A percentile compares a stretch with the other conserved stretches of the same genome.
phyloP scores from a whole-genome alignment of 2,888 invertebrate species.

The Cactoblastis cactorum region DNA sequence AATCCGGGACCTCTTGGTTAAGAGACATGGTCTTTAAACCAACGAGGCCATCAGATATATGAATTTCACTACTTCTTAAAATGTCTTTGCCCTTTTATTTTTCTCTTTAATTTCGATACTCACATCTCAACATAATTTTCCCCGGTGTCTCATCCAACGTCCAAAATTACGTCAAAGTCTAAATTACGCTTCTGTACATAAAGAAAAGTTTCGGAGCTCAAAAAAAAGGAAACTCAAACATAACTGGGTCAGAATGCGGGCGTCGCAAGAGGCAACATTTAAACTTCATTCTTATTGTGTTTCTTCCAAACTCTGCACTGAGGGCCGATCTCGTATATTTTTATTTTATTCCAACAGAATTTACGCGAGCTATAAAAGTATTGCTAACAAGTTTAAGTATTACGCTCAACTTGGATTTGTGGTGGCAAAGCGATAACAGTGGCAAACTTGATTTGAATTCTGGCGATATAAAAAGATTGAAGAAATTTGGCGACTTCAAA shows the following conservation, averaged over 20 bases:
- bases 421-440: neutral
- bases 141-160: neutral
- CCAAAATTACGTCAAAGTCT: neutral
- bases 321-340: slow-evolving; percentile 16
- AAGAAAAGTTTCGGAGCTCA: slow-evolving; percentile 16
- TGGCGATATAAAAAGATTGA: neutral
- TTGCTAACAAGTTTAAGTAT: slow-evolving; percentile 1
- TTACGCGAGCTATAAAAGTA: neutral
- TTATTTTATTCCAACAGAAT: slow-evolving; percentile 29
- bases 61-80: no score
- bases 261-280: slow-evolving; percentile 17
- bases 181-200: slow-evolving; percentile 14
- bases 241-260: slow-evolving; percentile 37
- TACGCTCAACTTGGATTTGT: slow-evolving; percentile 22
- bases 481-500: neutral
- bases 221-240: slow-evolving; percentile 32
- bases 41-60: no score
- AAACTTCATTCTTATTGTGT: slow-evolving; percentile 22
- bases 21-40: no score
- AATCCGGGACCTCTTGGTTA: no score
- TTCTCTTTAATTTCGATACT: no score
- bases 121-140: neutral
- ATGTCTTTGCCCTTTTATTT: no score
- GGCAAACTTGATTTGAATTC: neutral
- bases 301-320: slow-evolving; percentile 22